These are phyloP conservation scores for Coregonus ussuriensis DNA, from an alignment of 2,797 vertebrate genomes.

Conservation along the genomic window DNA sequence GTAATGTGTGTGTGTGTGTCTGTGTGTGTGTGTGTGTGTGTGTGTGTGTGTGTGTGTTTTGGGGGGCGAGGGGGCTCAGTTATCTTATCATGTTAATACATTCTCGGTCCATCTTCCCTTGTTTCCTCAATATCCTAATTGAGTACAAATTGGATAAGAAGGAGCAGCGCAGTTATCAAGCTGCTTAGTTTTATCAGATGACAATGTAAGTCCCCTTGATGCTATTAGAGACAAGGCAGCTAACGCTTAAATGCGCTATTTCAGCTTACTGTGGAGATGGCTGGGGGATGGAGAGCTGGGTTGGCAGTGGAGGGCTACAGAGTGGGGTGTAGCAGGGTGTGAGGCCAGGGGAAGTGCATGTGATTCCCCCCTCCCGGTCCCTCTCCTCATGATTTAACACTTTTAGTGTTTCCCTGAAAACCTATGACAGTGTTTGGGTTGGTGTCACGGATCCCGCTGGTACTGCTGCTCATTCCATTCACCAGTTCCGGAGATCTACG, in stretches of 20 bases:
- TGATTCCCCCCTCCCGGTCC: constrained; percentile 27
- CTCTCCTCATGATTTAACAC: constrained; percentile 22
- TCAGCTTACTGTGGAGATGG: constrained; percentile 76
- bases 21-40: neutral
- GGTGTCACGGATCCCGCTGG: too few species aligned
- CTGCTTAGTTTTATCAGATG: constrained; percentile 92
- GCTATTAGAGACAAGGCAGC: constrained; percentile 87
- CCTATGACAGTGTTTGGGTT: neutral
- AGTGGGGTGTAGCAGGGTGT: constrained; percentile 27
- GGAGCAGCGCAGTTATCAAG: constrained; percentile 81
- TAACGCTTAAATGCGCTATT: constrained; percentile 86
- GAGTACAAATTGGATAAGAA: constrained; percentile 86
- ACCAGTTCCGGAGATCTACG: too few species aligned
- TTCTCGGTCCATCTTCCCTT: constrained; percentile 76
- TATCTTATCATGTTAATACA: constrained; percentile 77
- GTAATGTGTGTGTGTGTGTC: neutral
- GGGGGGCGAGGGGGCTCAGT: constrained; percentile 48
- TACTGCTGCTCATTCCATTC: too few species aligned
- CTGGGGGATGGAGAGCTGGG: constrained; percentile 11
- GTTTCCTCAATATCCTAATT: constrained; percentile 86
- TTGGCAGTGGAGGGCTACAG: constrained; percentile 14
- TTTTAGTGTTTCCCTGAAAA: constrained; percentile 50
- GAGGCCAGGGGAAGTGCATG: constrained; percentile 35
- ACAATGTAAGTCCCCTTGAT: constrained; percentile 86
- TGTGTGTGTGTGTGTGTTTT: neutral